phyloP scores from a whole-genome alignment of 2,797 vertebrate genomes.

The Pseudochirops cupreus region DNA sequence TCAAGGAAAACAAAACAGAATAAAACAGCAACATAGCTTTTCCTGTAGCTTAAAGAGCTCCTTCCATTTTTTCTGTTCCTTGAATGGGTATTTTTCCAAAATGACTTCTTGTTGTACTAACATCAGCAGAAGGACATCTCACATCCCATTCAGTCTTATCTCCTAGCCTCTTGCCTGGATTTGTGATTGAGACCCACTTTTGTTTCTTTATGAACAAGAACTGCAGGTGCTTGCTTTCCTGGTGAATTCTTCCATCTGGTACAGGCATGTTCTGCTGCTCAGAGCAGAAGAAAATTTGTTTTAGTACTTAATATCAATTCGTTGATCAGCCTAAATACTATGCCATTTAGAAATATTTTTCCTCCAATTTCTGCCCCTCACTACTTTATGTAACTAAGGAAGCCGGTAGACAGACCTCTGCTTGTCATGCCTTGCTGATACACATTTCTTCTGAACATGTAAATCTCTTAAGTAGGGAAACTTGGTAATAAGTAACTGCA shows the following conservation, averaged over 20 bases:
- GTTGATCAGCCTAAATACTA: not conserved
- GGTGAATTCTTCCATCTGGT: not conserved
- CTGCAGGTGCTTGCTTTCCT: not conserved
- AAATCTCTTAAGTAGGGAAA: constrained; percentile 39
- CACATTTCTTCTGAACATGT: not conserved
- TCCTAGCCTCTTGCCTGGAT: not conserved
- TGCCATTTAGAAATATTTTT: not conserved
- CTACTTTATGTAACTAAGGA: not conserved
- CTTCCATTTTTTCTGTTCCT: not conserved
- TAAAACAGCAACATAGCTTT: not conserved
- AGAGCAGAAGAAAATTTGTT: not conserved
- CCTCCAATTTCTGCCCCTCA: not conserved
- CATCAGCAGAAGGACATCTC: not conserved
- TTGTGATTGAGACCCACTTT: not conserved
- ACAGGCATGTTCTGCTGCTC: not conserved
- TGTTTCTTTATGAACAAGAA: not conserved
- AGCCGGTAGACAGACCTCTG: not conserved
- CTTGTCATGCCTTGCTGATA: not conserved
- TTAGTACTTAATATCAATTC: not conserved
- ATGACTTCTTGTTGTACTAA: not conserved
- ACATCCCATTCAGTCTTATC: not conserved
- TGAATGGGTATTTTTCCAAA: not conserved
- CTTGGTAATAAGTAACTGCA: not conserved
- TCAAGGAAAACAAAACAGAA: not conserved
- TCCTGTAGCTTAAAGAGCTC: not conserved